Evolutionary conservation across 1,140 invertebrate species (phyloP), one percentile per base, ranked within the genome.

Genomic region (Belonocnema kinseyi): DNA sequence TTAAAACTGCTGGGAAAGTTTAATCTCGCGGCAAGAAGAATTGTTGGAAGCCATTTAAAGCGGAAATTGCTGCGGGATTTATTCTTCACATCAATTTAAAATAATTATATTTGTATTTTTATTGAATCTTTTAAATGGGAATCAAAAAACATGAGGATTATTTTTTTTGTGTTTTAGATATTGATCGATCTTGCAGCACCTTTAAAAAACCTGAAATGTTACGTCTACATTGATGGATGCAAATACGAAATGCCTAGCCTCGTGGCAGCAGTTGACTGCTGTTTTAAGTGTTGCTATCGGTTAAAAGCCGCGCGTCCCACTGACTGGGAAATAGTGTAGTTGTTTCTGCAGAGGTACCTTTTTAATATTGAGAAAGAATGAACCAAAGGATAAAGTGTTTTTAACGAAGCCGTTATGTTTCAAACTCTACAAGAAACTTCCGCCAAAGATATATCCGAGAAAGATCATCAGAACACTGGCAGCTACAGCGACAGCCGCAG

Each of bases 291-390:
- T 10, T 70, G 53, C 33, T 74, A 73, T 73, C 21, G 54, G 3
- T 33, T 78, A 17, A 21, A 17, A 50, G 77, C 72, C 11, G 3
- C 61, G 52, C 74, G 74, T 33, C 50, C 56, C 19, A 19, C 11
- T 3, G 77, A 78, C 14, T 78, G 72, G 19, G 77, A 78, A 46
- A 12, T 17, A 1, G 58, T 74, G 17, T 70, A 73, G 72, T 70
- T 74, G 26, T 78, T 78, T 50, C 33, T 78, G 8, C 19, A 78
- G 70, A 46, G 40, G 58, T 78, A 74, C 61, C 40, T 78, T 5
- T 78, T 74, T 72, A 52, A 46, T 2, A 74, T 66, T 2, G 4
- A 66, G 2, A 56, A 75, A 40, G 72, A 72, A 26, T 0, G 26
- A 52, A 52, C 51, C 3, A 12, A 52, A 52, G 8, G 4, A 12